Conservation (phyloP, 2,113 vertebrate genomes). For the Rutilus rutilus region DNA sequence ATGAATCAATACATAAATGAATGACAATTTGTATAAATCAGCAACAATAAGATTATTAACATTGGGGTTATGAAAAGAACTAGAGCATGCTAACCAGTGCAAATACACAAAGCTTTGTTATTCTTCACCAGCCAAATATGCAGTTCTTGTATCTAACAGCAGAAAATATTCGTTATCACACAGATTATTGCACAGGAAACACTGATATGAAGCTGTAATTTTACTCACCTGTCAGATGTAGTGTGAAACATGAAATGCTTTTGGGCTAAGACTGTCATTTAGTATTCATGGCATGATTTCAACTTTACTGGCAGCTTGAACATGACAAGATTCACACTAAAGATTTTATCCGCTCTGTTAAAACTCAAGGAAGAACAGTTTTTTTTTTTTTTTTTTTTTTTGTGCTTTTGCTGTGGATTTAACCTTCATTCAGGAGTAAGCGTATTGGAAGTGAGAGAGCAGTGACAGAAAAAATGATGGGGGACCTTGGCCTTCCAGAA, state of each 20-base stretch:
- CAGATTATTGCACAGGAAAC: neutral
- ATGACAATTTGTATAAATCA: neutral
- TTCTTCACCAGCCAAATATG: neutral
- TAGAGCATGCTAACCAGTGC: neutral
- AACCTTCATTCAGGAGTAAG: constrained; percentile 73
- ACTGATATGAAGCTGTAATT: neutral
- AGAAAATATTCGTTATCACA: neutral
- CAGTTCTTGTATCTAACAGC: neutral
- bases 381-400: constrained; percentile 17
- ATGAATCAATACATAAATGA: neutral
- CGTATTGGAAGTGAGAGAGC: constrained; percentile 60
- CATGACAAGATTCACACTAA: constrained; percentile 13
- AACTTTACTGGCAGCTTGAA: constrained; percentile 7
- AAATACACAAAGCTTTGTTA: neutral
- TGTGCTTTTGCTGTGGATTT: constrained; percentile 73
- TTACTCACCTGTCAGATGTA: neutral
- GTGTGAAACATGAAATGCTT: neutral
- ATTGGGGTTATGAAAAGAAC: neutral
- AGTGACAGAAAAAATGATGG: constrained; percentile 18
- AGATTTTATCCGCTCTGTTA: constrained; percentile 46
- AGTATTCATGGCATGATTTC: neutral
- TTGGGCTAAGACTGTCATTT: neutral
- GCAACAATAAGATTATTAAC: neutral
- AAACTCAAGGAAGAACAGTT: constrained; percentile 51
- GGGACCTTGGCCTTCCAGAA: constrained; percentile 27